Evolutionary conservation across 1,140 invertebrate species (phyloP), one percentile per base, ranked within the genome.

Genomic region (Psilanteris sp.): DNA sequence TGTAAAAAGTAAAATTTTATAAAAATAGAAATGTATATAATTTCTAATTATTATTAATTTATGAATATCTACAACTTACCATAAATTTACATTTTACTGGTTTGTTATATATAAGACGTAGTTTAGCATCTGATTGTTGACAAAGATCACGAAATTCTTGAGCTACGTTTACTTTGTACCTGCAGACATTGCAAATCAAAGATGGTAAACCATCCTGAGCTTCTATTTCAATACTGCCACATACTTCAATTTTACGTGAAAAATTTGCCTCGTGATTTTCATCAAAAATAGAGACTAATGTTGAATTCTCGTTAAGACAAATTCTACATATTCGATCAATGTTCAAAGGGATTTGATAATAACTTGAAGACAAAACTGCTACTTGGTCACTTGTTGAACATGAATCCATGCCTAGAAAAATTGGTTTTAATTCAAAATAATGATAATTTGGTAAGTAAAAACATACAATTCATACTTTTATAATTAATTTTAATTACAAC

Each of bases 121-220:
- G 57, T 61, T 79, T 79, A 7, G 85, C 66, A 43, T 88, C 86
- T 3, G 87, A 88, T 29, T 85, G 79, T 59, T 88, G 87, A 52
- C 86, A 88, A 24, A 85, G 82, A 20, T 88, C 81, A 11, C 87
- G 81, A 76, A 88, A 88, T 34, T 88, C 87, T 31, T 87, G 82
- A 4, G 86, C 86, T n/a, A 87, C 75, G 3, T 74, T 87, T 11
- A 84, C 84, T 73, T 87, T 88, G 24, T 87, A 87, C 36, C 82
- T 72, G 48, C 87, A 88, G 18, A 82, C 78, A 26, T 87, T 81
- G 46, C 87, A 88, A 32, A 88, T 88, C 14, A 86, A 39, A 0
- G 85, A 82, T 26, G 87, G 87, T 7, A 88, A 72, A n/a, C 86
- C 86, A 72, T 88, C 87, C 32, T 86, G 81, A 41, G 85, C 81